Base-by-base conservation (phyloP, 2,797 vertebrate species). In the Momotus momota region DNA sequence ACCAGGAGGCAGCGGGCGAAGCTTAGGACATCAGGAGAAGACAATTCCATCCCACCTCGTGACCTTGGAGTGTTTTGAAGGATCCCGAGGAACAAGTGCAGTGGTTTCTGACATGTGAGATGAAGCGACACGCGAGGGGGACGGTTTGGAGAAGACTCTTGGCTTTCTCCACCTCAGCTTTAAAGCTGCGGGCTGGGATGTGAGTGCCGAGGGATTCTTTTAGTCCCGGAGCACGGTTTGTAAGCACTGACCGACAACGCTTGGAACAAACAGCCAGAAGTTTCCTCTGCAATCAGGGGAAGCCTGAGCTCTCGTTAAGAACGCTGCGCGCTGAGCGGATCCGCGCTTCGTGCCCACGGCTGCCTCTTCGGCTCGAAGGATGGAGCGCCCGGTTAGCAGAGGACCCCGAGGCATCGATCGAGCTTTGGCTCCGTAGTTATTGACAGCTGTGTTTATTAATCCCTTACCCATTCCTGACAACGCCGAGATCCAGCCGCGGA, bases 11-110 rank as follows among this genome's bases (percentile, higher is more conserved):
- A 15, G 40, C 3, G 0, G 8, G 26, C 1, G 3, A 51, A 57
- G 69, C 49, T 69, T 12, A 11, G 14, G 43, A 20, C 33, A 7
- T 43, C 14, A 9, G 26, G 64, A 88, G 48, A 75, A 84, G n/a
- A 66, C n/a, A 38, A 20, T 60, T 73, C 51, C 64, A 69, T 64
- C 45, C 61, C 43, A 85, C 82, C 75, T 94, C 2, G 0, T 83
- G 92, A 74, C 91, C 78, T 94, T 43, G 78, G 95, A 88, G 87
- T 55, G 49, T 92, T 96, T 57, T 92, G 95, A 80, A 65, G 57
- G 91, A 86, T 93, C 66, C 74, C 72, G 25, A 38, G 80, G 74
- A 94, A 25, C 74, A 91, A 81, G 87, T 75, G 91, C 80, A 43
- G 81, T 18, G 38, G 35, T 62, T 81, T 95, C 74, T 91, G 93